Evolutionary conservation across 2,888 invertebrate species (phyloP), one percentile per base, ranked within the genome.

Genomic region (Dynastes hyllus): DNA sequence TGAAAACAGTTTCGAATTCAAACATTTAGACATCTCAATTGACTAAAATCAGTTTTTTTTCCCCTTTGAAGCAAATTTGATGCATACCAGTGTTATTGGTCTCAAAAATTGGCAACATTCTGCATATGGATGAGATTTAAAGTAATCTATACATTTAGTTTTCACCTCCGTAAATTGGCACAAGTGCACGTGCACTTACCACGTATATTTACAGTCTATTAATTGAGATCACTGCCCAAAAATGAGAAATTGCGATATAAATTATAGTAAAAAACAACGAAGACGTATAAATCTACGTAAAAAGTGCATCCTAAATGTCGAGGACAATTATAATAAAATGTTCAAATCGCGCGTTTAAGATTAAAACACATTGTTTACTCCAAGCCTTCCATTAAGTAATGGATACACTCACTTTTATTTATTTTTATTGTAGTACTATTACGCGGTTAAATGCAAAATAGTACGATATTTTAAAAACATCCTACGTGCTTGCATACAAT

Each of bases 401-500:
- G 22, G 22, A 55, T 55, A 22, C 55, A 55, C n/a, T n/a, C 55
- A 22, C 8, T 63, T 32, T 63, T 63, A 63, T 63, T 63, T 29
- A 63, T 63, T 32, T 32, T 32, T 63, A 63, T 63, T 63, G 27
- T 63, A 63, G 9, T 63, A 29, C 27, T 63, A 16, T 61, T 61
- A 27, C 61, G 3, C 3, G 27, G 63, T 13, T 29, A 32, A 63
- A 63, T 63, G 29, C 63, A 63, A 9, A 63, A 13, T 32, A 11
- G 32, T 37, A 5, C 5, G 45, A 45, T 45, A 45, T 45, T 45
- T 45, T 45, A 45, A 45, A 8, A 45, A 45, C 8, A 45, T 45
- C 2, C 45, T 9, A 45, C 2, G 8, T 45, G 11, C 11, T 2
- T 11, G 2, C 45, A 45, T 45, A 45, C 8, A 45, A 45, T 11